Evolutionary conservation across 2,888 invertebrate species (phyloP).

Genomic region (Myopa tessellatipennis): DNA sequence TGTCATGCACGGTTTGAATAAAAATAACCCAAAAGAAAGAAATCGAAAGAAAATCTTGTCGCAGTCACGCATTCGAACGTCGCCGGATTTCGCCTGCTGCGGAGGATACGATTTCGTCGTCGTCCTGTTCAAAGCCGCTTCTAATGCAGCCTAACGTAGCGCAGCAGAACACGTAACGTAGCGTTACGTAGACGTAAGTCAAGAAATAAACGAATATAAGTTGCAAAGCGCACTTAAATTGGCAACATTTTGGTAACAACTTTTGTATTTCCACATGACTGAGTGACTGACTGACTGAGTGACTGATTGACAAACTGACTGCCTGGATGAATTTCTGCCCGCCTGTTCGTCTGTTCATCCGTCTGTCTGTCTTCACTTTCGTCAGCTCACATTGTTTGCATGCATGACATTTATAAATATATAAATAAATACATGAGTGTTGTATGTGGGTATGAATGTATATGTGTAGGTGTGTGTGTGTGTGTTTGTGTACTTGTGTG

Average conservation of each 20-base stretch:
- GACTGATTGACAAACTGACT: neutral
- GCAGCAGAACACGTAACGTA: neutral
- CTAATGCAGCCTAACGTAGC: neutral
- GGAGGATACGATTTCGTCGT: slow-evolving; percentile 14
- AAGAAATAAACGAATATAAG: neutral
- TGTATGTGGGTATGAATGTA: too few species aligned
- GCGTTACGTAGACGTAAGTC: too few species aligned
- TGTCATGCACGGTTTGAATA: slow-evolving; percentile 28
- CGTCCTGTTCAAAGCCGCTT: neutral
- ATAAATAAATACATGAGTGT: too few species aligned
- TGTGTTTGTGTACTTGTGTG: too few species aligned
- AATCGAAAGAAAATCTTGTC: slow-evolving; percentile 22
- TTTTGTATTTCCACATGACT: neutral
- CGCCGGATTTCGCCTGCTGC: neutral
- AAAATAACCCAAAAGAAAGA: neutral
- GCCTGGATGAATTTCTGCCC: neutral
- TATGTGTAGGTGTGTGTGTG: too few species aligned
- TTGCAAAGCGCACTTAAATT: slow-evolving; percentile 23
- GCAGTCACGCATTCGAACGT: slow-evolving; percentile 35
- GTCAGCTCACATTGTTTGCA: too few species aligned
- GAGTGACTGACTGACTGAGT: neutral
- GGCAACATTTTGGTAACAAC: slow-evolving; percentile 37
- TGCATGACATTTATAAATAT: too few species aligned
- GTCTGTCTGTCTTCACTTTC: neutral
- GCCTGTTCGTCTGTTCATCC: neutral